phyloP scores from a whole-genome alignment of 2,113 vertebrate species.

The Malurus melanocephalus region DNA sequence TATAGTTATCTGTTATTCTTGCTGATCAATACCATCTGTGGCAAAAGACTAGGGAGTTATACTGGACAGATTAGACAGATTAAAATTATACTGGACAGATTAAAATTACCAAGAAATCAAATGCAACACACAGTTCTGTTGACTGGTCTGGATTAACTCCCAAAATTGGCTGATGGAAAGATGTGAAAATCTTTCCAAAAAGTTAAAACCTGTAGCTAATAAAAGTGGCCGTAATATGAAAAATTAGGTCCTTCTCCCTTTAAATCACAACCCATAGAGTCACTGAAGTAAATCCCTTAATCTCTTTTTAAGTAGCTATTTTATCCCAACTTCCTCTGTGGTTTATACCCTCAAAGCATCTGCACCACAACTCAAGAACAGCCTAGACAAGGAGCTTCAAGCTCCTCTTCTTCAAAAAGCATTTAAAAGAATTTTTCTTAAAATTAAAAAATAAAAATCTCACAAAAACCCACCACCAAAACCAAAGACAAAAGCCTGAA shows the following conservation, averaged over 20 bases:
- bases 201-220: slow-evolving; percentile 43
- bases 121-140: not conserved
- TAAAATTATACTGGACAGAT: not conserved
- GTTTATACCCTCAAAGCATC: slow-evolving; percentile 56
- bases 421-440: not conserved
- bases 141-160: slow-evolving; percentile 30
- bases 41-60: not conserved
- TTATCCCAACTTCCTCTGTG: slow-evolving; percentile 64
- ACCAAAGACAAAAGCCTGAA: not conserved
- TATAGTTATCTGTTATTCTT: slow-evolving; percentile 5
- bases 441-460: not conserved
- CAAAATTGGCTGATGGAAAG: slow-evolving; percentile 17
- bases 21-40: slow-evolving; percentile 20
- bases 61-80: slow-evolving; percentile 7
- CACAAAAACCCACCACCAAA: not conserved
- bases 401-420: not conserved
- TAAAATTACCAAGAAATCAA: slow-evolving; percentile 24
- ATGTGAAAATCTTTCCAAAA: slow-evolving; percentile 20
- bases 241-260: slow-evolving; percentile 41
- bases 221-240: slow-evolving; percentile 32
- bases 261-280: slow-evolving; percentile 50
- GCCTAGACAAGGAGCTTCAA: not conserved
- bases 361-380: slow-evolving; percentile 40
- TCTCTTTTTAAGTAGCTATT: slow-evolving; percentile 63
- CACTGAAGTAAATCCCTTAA: slow-evolving; percentile 59